Base-by-base conservation (phyloP, 1,140 invertebrate genomes). In the Gryon sp. region DNA sequence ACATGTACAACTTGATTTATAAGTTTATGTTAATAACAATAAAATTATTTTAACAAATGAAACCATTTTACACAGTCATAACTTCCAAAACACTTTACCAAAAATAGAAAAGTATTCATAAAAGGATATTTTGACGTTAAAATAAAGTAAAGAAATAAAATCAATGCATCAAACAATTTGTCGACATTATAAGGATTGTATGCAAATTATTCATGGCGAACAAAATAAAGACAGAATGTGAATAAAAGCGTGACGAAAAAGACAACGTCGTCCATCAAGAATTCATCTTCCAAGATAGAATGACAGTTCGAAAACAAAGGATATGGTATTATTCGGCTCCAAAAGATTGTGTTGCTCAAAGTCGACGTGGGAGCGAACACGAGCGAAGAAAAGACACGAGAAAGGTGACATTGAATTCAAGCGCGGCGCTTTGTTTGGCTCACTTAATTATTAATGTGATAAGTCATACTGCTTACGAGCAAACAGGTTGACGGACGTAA, bases 401-500 rank as follows among this genome's bases (percentile, higher is more conserved):
- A 59, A 43, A 41, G 34, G 55, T 28, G 46, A 63, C 48, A 62
- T 74, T 63, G 74, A 76, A 76, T 78, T 77, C 60, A 68, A 65
- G 48, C 52, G 60, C 40, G 48, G 57, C 45, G 74, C 72, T 79
- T 78, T 79, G 66, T 76, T 79, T 45, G 28, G 55, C 65, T 59
- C 16, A 22, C 59, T 78, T 74, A 78, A 80, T 81, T 78, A 80
- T 80, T 80, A 80, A 81, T 76, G 68, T 50, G 48, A 50, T 68
- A 60, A 70, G 63, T 78, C 75, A 55, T 24, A 20, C 16, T 50
- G 72, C 30, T 72, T 65, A 55, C 59, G 20, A 4, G 30, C 24
- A 38, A 52, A 34, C 36, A 52, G 45, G 52, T 59, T 52, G 43
- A 40, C 7, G 16, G 40, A 9, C 36, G 20, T 22, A 24, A 52